Conservation (phyloP, 1,140 invertebrate species). For the Luehdorfia chinensis region DNA sequence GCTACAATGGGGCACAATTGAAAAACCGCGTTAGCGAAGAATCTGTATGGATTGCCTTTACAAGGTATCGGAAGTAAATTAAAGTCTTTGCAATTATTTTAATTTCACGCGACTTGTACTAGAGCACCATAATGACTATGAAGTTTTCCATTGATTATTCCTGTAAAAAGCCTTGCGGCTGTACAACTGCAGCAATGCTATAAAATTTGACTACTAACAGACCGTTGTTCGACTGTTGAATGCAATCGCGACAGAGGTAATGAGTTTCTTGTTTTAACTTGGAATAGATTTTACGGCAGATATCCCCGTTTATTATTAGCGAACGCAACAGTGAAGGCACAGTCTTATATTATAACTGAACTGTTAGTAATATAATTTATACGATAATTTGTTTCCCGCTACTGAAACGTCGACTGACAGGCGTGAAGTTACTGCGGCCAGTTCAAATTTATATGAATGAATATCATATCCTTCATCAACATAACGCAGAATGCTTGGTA, state of each 20-base stretch:
- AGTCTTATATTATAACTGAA: neutral
- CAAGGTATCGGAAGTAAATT: too few species aligned
- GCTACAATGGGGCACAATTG: too few species aligned
- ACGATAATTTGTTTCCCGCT: neutral
- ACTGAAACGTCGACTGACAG: too few species aligned
- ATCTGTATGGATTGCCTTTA: too few species aligned
- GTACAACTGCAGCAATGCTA: neutral
- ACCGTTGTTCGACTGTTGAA: neutral
- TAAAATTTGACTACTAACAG: conserved; percentile 9
- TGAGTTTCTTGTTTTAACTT: conserved; percentile 1
- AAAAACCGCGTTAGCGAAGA: too few species aligned
- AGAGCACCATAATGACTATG: conserved; percentile 7
- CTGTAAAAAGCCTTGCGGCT: neutral
- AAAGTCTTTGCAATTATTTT: too few species aligned
- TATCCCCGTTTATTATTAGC: conserved; percentile 1
- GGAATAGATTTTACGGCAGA: neutral
- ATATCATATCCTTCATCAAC: too few species aligned
- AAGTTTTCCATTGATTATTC: conserved; percentile 4
- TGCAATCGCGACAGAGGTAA: neutral
- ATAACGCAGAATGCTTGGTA: too few species aligned
- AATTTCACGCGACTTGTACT: too few species aligned
- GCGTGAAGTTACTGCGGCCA: too few species aligned
- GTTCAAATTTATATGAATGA: too few species aligned
- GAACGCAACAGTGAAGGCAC: neutral
- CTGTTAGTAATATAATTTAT: neutral